Evolutionary conservation across 1,140 invertebrate species (phyloP).

Genomic region (Drosophila jambulina): DNA sequence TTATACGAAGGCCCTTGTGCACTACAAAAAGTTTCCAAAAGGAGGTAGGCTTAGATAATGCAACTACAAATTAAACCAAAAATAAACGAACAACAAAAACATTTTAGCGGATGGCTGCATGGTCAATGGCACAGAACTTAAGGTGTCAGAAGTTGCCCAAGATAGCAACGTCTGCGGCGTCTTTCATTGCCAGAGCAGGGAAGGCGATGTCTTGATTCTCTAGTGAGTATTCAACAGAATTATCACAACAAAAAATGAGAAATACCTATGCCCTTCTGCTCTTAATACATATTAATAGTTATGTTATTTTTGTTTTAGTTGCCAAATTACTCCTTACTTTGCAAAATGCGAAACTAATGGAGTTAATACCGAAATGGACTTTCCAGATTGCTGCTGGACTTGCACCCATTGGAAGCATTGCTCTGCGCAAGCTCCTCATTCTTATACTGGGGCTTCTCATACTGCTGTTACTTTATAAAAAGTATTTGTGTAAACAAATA

Average conservation of each 20-base stretch:
- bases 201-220: background rate
- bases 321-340: background rate
- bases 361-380: background rate
- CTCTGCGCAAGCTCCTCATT: no score
- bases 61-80: background rate
- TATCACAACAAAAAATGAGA: background rate
- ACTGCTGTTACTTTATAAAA: no score
- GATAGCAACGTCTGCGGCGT: background rate
- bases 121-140: rapidly evolving
- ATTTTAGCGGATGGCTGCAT: background rate
- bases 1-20: background rate
- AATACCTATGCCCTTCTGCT: background rate
- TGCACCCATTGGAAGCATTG: background rate
- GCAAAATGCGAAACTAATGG: rapidly evolving
- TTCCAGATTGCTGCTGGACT: background rate
- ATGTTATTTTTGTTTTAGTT: background rate
- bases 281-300: background rate
- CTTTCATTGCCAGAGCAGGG: background rate
- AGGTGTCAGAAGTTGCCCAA: background rate
- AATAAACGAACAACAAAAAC: background rate
- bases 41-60: background rate
- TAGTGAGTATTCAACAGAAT: background rate
- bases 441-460: no score
- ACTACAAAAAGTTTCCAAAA: background rate
- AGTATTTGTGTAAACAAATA: no score